These are phyloP conservation scores for Hyles vespertilio DNA, from an alignment of 1,140 invertebrate species.

Conservation along the genomic window DNA sequence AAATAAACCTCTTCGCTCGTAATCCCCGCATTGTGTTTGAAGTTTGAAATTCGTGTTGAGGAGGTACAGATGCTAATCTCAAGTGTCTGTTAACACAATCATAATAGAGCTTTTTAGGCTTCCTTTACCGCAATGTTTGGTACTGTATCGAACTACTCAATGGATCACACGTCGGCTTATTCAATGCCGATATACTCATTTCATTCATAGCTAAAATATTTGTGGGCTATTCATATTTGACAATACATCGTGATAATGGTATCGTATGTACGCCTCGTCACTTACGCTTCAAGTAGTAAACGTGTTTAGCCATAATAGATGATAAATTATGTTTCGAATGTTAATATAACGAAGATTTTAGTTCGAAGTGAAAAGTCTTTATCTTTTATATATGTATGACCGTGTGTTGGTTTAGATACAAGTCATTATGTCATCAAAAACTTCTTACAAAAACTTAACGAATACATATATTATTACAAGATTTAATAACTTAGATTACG, in stretches of 20 bases:
- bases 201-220: conserved; percentile 14
- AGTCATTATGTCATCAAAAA: too few species aligned
- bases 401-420: too few species aligned
- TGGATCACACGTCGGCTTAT: conserved; percentile 48
- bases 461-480: too few species aligned
- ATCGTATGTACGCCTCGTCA: too few species aligned
- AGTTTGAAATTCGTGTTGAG: conserved; percentile 55
- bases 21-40: conserved; percentile 66
- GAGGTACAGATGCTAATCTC: conserved; percentile 73
- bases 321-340: too few species aligned
- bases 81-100: conserved; percentile 70
- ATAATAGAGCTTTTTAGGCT: conserved; percentile 66
- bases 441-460: too few species aligned
- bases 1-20: conserved; percentile 70
- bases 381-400: too few species aligned
- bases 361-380: too few species aligned
- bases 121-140: conserved; percentile 47
- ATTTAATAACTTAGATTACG: too few species aligned
- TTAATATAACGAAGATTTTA: too few species aligned
- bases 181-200: conserved; percentile 59
- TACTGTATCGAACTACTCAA: conserved; percentile 42
- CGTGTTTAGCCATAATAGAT: too few species aligned
- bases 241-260: neutral
- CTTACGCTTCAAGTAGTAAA: too few species aligned
- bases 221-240: neutral